phyloP scores from a whole-genome alignment of 2,888 invertebrate genomes.

The Pseudeuparius sepicola region DNA sequence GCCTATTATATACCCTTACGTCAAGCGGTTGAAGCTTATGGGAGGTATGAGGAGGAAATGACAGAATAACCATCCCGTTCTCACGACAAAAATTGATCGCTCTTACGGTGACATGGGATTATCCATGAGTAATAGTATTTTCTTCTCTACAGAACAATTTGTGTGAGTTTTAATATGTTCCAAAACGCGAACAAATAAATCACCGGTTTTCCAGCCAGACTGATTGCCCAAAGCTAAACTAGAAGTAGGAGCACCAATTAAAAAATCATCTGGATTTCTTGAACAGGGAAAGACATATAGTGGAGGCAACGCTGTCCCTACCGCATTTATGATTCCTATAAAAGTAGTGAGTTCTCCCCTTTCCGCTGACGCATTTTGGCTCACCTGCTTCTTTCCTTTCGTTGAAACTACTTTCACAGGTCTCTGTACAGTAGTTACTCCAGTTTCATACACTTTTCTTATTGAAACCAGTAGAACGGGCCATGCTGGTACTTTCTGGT shows the following conservation, averaged over 20 bases:
- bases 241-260: conserved; percentile 7
- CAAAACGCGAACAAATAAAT: conserved; percentile 16
- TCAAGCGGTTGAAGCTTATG: conserved; percentile 31
- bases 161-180: conserved; percentile 17
- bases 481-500: not conserved
- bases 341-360: conserved; percentile 11
- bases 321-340: conserved; percentile 8
- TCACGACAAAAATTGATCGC: conserved; percentile 29
- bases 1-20: too few relatives aligned
- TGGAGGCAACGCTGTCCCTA: conserved; percentile 2
- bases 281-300: not conserved
- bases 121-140: conserved; percentile 21
- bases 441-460: not conserved
- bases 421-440: not conserved
- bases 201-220: conserved; percentile 19
- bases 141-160: conserved; percentile 6
- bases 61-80: conserved; percentile 31
- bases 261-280: conserved; percentile 3
- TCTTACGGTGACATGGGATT: conserved; percentile 28
- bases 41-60: conserved; percentile 29
- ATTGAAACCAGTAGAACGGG: not conserved
- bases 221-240: conserved; percentile 13
- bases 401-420: conserved; percentile 11
- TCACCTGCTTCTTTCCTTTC: conserved; percentile 9
- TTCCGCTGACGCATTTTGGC: conserved; percentile 11